A percentile compares a stretch with the other conserved stretches of the same genome.
phyloP scores from a whole-genome alignment of 1,140 invertebrate genomes.

The Drosophila mojavensis region DNA sequence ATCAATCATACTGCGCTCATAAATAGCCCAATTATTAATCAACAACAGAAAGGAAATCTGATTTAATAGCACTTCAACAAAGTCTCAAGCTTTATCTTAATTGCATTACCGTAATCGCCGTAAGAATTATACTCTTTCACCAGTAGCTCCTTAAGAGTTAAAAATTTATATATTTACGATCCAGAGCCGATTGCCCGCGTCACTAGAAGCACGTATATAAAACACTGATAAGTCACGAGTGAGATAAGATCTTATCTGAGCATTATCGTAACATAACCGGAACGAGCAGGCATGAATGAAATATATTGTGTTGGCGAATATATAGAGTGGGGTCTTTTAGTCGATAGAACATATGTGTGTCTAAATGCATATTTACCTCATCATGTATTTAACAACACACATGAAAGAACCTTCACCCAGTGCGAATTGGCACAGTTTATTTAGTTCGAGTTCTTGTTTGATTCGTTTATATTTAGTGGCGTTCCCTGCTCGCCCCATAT shows the following conservation, averaged over 20 bases:
- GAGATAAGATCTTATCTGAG: constrained; percentile 57
- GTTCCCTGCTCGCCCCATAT: constrained; percentile 44
- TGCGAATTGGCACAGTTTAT: constrained; percentile 64
- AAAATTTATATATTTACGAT: no score
- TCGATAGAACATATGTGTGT: not conserved
- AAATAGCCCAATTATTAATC: no score
- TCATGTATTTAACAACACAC: constrained; percentile 37
- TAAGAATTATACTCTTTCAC: no score
- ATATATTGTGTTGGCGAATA: constrained; percentile 13
- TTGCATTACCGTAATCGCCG: no score
- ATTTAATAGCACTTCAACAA: no score
- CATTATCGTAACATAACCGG: not conserved
- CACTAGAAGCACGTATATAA: constrained; percentile 39
- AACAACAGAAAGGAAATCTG: no score
- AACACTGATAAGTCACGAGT: constrained; percentile 18
- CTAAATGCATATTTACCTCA: not conserved
- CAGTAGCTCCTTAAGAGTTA: no score
- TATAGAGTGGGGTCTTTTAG: constrained; percentile 5
- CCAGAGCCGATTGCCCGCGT: constrained; percentile 10
- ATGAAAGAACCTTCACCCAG: constrained; percentile 72
- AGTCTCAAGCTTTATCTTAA: no score
- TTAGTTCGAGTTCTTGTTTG: constrained; percentile 30
- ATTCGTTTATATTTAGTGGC: constrained; percentile 61
- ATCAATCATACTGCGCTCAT: not conserved
- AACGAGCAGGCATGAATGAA: constrained; percentile 33